Evolutionary conservation across 2,797 vertebrate genomes (phyloP), one percentile per base, ranked within the genome.

Genomic region (Oryzias dopingdopingensis): DNA sequence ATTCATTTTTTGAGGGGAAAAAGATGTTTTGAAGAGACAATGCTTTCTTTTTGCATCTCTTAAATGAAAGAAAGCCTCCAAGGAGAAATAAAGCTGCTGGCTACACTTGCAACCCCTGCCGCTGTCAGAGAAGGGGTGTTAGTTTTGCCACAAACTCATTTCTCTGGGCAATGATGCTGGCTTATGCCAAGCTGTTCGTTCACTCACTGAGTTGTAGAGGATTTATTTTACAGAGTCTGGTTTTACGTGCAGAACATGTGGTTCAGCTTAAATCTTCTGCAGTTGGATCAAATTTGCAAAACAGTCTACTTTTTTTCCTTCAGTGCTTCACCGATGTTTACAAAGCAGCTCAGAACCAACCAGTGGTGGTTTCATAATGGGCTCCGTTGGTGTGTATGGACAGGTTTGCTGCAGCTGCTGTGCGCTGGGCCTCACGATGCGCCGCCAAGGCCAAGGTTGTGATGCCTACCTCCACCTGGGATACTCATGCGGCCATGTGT

Each of bases 401-500:
- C 82, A 98, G 96, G 93, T 95, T 85, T 98, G 96, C 86, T 98
- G 96, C 54, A 95, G 94, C 73, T 98, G 96, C 81, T 98, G 96
- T 32, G 81, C 87, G 6, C 80, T 98, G 59, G 96, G 96, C 14
- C 80, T 96, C 45, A 89, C 81, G 0, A 62, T 96, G 23, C 86
- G 82, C 40, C 84, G 62, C 0, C 92, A 94, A 67, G 92, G 92
- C 26, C 82, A 77, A 24, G 79, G 77, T 4, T 98, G 96, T 0
- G 83, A 93, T 22, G 85, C 82, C 41, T 94, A 91, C 76, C 88
- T 91, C 55, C 90, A 94, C 63, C 90, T 98, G 74, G 93, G 92
- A 71, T 94, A 94, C 73, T 94, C 94, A 1, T 98, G 96, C 49
- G 93, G 91, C 49, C 93, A 96, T 0, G 84, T 94, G 82, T 92